Base-by-base conservation (phyloP, 1,140 invertebrate species). In the Chrysoperla carnea region DNA sequence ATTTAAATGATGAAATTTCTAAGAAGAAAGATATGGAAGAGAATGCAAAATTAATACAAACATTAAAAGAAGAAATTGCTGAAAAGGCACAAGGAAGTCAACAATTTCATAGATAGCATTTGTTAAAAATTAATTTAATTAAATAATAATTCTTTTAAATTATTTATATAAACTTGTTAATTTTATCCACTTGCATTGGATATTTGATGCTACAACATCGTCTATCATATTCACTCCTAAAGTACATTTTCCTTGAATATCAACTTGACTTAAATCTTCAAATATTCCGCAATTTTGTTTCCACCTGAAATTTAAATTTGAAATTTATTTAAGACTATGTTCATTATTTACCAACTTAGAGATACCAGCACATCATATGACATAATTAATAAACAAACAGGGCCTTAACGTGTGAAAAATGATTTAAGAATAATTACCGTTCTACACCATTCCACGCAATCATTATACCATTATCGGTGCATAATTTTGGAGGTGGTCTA, bases 381-480 rank as follows among this genome's bases (percentile, higher is more conserved):
- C n/a, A n/a, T n/a, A n/a, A n/a, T n/a, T n/a, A n/a, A n/a, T n/a
- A n/a, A n/a, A n/a, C n/a, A n/a, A n/a, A n/a, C n/a, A n/a, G n/a
- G n/a, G n/a, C n/a, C n/a, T n/a, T n/a, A n/a, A n/a, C n/a, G n/a
- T n/a, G n/a, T n/a, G n/a, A n/a, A n/a, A n/a, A n/a, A 23, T 23
- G 17, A 5, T 23, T 23, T 23, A 5, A 2, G 17, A 5, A 23
- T 23, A 23, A 23, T 23, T 60, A 54, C 58, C 77, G 82, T 63
- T 96, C 91, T 29, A 92, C 65, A 7, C 88, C 91, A 73, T 94
- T 94, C 94, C 94, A 98, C 14, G 94, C 94, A 49, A 98, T 91
- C 95, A 99, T 99, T n/a, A 94, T 70, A 13, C 93, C 95, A 75
- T 99, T 99, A 60, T 99, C 95, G 4, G 86, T 93, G 56, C 94